Percentiles rank a stretch among this genome's conserved stretches.
These are phyloP conservation scores for Ctenoplectra terminalis DNA, from an alignment of 1,140 invertebrate genomes.

Conservation along the genomic window DNA sequence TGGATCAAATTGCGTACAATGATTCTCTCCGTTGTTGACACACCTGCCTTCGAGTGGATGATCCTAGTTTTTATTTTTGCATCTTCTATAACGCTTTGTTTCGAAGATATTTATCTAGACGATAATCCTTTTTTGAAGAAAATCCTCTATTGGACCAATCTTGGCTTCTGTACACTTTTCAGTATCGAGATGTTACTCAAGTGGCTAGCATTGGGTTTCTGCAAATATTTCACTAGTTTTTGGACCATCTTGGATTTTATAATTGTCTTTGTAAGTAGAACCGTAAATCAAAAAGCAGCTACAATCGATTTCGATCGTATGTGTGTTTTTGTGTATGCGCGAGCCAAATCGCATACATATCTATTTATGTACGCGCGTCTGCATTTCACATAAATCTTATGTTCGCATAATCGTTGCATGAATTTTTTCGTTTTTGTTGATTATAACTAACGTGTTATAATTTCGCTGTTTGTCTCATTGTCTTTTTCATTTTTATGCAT, in stretches of 20 bases:
- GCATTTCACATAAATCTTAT: not conserved
- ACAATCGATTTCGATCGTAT: constrained; percentile 27
- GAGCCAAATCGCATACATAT: not conserved
- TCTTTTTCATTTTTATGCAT: constrained; percentile 58
- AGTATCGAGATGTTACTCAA: constrained; percentile 97
- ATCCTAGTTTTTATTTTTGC: constrained; percentile 96
- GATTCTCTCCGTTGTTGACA: constrained; percentile 91
- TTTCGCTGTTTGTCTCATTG: not conserved
- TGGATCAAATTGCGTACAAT: constrained; percentile 88
- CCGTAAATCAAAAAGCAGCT: not conserved
- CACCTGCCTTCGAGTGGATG: constrained; percentile 97
- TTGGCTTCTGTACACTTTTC: constrained; percentile 95
- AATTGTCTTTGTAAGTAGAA: constrained; percentile 95
- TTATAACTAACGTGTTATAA: constrained; percentile 1
- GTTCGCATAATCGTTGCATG: constrained; percentile 37
- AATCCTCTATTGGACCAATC: constrained; percentile 93
- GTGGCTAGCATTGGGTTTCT: constrained; percentile 96
- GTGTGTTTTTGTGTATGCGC: constrained; percentile 4
- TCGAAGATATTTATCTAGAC: constrained; percentile 96
- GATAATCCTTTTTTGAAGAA: constrained; percentile 92
- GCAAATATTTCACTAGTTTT: constrained; percentile 97
- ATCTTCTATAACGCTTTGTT: constrained; percentile 95
- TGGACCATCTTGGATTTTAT: constrained; percentile 98
- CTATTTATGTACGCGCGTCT: constrained; percentile 17
- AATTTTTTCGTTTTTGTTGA: constrained; percentile 20